Conservation (phyloP, 2,888 invertebrate genomes). For the Syritta pipiens region DNA sequence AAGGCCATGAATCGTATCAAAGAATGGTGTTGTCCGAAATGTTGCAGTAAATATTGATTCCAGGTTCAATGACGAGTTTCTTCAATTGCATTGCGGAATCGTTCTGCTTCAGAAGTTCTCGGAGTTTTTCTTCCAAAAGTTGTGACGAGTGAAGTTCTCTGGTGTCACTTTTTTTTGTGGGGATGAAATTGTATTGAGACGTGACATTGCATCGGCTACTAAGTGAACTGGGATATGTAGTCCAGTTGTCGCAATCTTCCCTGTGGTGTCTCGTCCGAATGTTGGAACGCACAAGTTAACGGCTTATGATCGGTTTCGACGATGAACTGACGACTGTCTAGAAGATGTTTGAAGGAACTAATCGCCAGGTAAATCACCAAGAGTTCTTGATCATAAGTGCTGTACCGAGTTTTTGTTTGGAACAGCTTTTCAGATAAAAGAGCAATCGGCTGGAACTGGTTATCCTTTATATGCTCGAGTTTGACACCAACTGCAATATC, state of each 20-base stretch:
- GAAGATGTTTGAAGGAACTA: constrained; percentile 9
- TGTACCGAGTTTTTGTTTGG: neutral
- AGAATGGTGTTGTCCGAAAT: constrained; percentile 15
- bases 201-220: constrained; percentile 40
- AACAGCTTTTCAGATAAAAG: constrained; percentile 2
- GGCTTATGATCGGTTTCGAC: constrained; percentile 26
- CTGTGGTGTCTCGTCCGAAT: constrained; percentile 7
- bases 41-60: constrained; percentile 23
- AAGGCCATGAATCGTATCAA: constrained; percentile 19
- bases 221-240: constrained; percentile 27
- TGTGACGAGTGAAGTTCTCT: constrained; percentile 13
- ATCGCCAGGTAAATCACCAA: neutral
- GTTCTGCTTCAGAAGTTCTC: neutral
- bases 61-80: constrained; percentile 7
- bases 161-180: neutral
- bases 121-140: constrained; percentile 4
- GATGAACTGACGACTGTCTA: constrained; percentile 14
- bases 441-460: neutral
- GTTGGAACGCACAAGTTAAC: neutral
- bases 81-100: constrained; percentile 15
- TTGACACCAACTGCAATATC: constrained; percentile 19
- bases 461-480: neutral
- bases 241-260: constrained; percentile 21
- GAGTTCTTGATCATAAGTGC: constrained; percentile 5
- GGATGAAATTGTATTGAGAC: constrained; percentile 20